phyloP scores from a whole-genome alignment of 30 jellyfish, hydroid and myxozoan genomes.

The Turritopsis dohrnii region DNA sequence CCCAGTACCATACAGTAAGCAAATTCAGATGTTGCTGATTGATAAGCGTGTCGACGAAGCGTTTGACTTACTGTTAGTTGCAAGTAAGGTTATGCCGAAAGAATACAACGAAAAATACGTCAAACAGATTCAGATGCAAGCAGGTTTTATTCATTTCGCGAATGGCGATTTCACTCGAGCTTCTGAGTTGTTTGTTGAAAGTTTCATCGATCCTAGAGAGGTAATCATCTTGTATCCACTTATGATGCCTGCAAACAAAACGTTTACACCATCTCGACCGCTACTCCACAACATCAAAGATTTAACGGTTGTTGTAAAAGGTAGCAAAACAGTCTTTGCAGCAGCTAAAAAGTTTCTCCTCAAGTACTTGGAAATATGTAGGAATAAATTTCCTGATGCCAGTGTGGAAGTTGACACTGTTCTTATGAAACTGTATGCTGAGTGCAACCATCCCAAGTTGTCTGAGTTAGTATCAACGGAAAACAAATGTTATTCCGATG shows the following conservation, averaged over 20 bases:
- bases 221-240: constrained; percentile 65
- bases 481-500: constrained; percentile 49
- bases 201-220: constrained; percentile 68
- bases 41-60: constrained; percentile 95
- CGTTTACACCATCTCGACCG: constrained; percentile 79
- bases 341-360: constrained; percentile 70
- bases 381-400: constrained; percentile 12
- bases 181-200: constrained; percentile 59
- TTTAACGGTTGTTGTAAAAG: constrained; percentile 56
- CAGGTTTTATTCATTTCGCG: constrained; percentile 69
- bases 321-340: constrained; percentile 67
- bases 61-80: constrained; percentile 71
- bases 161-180: constrained; percentile 54
- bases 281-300: constrained; percentile 75
- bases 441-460: constrained; percentile 58
- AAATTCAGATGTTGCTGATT: constrained; percentile 72
- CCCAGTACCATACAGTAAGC: constrained; percentile 76
- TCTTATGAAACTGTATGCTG: constrained; percentile 73
- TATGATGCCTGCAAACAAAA: constrained; percentile 76
- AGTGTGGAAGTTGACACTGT: constrained; percentile 75
- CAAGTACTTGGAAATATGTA: constrained; percentile 45
- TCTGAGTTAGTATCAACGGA: constrained; percentile 48
- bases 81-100: constrained; percentile 43
- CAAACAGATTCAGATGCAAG: constrained; percentile 62
- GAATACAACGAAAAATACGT: constrained; percentile 50